Evolutionary conservation across 2,888 invertebrate genomes (phyloP), one percentile per base, ranked within the genome.

Genomic region (Meiosimyza decipiens): DNA sequence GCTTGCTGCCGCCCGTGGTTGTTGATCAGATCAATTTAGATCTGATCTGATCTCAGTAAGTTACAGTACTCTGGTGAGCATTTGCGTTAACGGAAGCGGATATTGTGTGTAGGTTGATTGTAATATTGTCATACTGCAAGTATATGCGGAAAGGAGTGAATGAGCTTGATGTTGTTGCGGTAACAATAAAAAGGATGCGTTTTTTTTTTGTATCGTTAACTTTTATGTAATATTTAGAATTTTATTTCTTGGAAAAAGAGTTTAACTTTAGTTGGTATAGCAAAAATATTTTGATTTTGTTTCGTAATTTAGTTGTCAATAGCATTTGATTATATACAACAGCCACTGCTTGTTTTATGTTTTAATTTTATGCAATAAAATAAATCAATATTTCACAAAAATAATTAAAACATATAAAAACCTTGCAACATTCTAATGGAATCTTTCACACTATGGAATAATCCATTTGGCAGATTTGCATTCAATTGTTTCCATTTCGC

Each of bases 1-100:
- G 28, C 12, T 63, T 52, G 33, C 62, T 16, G 28, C 6, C 52
- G 67, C 51, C 18, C 16, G 22, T 40, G 16, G 47, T 49, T 33
- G 11, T 60, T 60, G 63, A 16, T 63, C 6, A 40, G 47, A 18
- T 62, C 47, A 33, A 60, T 33, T 28, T 28, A 60, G 15, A 7
- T 28, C 59, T 22, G 40, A 40, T 40, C 40, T 9, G 40, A 40
- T 6, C 40, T 28, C 13, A 28, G 2, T 3, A 16, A 33, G 13
- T 54, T 33, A 4, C 52, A 51, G 47, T 49, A 22, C 22, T 40
- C 3, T 5, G 22, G 33, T 40, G 15, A 28, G 49, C 69, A 51
- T 60, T 12, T 18, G 65, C 12, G 50, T 59, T 51, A 77, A 75
- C 80, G 82, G 83, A 83, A 82, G 75, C 81, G 82, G 82, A 83